phyloP scores from a whole-genome alignment of 2,113 vertebrate genomes.

The Rhinolophus sinicus region DNA sequence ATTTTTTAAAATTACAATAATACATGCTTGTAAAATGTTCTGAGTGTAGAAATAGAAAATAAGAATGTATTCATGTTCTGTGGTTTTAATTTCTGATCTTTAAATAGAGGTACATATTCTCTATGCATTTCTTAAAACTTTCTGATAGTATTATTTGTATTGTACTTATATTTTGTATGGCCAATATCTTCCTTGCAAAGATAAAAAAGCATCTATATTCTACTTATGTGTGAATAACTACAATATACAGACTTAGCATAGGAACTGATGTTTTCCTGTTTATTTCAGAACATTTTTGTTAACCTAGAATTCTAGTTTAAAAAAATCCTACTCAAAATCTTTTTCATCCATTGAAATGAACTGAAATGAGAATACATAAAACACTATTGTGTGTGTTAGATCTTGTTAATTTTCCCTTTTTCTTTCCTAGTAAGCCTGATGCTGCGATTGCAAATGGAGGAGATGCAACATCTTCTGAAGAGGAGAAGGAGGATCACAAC shows the following conservation, averaged over 20 bases:
- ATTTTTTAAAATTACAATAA: background rate
- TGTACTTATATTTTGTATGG: background rate
- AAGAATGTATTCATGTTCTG: background rate
- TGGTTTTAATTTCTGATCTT: slow-evolving; percentile 3
- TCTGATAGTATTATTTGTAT: background rate
- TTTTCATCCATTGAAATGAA: background rate
- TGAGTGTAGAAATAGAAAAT: background rate
- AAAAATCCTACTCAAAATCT: background rate
- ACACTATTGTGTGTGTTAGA: background rate
- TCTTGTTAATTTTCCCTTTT: background rate
- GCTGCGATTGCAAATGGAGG: slow-evolving; percentile 87
- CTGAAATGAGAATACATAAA: background rate
- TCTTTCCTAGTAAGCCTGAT: slow-evolving; percentile 84
- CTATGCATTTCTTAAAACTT: background rate
- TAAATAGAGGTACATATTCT: background rate
- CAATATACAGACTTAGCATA: background rate
- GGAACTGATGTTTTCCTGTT: background rate
- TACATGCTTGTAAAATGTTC: background rate
- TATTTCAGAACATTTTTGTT: slow-evolving; percentile 7
- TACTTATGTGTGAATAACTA: background rate
- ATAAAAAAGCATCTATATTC: background rate
- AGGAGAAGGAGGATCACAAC: slow-evolving; percentile 88
- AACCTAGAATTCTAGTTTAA: slow-evolving; percentile 26
- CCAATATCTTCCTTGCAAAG: background rate
- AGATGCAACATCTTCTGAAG: slow-evolving; percentile 90